Conservation (phyloP, 2,888 invertebrate genomes). For the Ectobius pallidus region DNA sequence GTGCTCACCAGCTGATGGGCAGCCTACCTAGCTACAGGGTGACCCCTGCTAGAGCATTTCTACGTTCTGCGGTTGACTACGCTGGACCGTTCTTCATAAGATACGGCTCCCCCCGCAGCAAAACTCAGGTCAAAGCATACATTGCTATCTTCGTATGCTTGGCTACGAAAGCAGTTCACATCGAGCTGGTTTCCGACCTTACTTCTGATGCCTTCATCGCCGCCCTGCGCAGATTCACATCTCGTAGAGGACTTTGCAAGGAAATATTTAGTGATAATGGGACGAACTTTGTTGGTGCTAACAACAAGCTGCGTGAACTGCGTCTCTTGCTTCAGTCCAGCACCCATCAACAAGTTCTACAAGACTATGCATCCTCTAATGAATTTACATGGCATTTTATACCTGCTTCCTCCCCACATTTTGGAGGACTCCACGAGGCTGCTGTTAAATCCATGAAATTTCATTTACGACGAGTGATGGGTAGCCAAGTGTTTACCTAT, state of each 20-base stretch:
- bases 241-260: neutral
- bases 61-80: neutral
- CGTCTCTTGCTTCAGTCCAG: neutral
- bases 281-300: neutral
- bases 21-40: neutral
- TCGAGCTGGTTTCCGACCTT: conserved; percentile 40
- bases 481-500: conserved; percentile 45
- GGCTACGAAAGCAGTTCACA: conserved; percentile 40
- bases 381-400: conserved; percentile 50
- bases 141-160: conserved; percentile 40
- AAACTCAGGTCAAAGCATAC: neutral
- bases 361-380: conserved; percentile 4
- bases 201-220: conserved; percentile 35
- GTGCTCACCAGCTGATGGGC: neutral
- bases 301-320: neutral
- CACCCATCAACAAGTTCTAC: neutral
- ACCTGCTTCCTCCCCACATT: conserved; percentile 50
- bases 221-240: conserved; percentile 34
- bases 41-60: neutral
- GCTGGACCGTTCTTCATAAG: neutral
- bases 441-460: conserved; percentile 50
- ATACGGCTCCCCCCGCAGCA: neutral
- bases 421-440: conserved; percentile 51
- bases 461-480: conserved; percentile 48
- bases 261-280: neutral